A percentile compares a stretch with the other conserved stretches of the same genome.
Conservation (phyloP, 1,140 invertebrate genomes). For the Drosophila busckii region DNA sequence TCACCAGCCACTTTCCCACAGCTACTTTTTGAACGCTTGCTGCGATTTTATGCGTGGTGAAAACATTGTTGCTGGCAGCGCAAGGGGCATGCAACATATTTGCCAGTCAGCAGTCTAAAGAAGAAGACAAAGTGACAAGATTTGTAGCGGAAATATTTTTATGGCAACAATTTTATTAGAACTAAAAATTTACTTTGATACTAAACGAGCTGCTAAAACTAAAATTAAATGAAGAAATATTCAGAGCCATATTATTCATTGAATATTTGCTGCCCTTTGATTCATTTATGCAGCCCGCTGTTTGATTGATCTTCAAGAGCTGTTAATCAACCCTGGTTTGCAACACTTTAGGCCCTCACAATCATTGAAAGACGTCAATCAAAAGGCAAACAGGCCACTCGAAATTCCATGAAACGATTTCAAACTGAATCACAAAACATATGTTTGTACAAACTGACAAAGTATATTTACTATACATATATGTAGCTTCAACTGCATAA, state of each 20-base stretch:
- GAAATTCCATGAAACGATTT: not conserved
- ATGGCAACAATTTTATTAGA: too few species aligned
- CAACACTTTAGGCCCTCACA: conserved; percentile 21
- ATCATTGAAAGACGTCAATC: conserved; percentile 35
- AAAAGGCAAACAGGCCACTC: conserved; percentile 13
- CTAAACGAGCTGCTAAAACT: too few species aligned
- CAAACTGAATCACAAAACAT: conserved; percentile 24
- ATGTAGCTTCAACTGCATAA: conserved; percentile 16
- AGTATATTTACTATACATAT: not conserved
- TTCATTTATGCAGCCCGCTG: not conserved
- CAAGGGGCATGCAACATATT: too few species aligned
- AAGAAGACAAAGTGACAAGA: too few species aligned
- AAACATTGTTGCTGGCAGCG: too few species aligned
- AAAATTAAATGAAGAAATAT: too few species aligned
- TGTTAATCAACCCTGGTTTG: conserved; percentile 3
- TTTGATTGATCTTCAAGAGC: not conserved
- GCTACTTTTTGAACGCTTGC: conserved; percentile 1
- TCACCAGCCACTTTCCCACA: too few species aligned
- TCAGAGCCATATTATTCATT: too few species aligned
- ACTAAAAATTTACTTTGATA: too few species aligned
- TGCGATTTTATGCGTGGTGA: conserved; percentile 45
- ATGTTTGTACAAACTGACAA: conserved; percentile 7
- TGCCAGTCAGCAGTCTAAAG: too few species aligned
- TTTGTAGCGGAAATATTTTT: too few species aligned
- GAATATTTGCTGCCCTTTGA: too few species aligned